phyloP scores from a whole-genome alignment of 2,797 vertebrate species.

The Anguilla megastoma region DNA sequence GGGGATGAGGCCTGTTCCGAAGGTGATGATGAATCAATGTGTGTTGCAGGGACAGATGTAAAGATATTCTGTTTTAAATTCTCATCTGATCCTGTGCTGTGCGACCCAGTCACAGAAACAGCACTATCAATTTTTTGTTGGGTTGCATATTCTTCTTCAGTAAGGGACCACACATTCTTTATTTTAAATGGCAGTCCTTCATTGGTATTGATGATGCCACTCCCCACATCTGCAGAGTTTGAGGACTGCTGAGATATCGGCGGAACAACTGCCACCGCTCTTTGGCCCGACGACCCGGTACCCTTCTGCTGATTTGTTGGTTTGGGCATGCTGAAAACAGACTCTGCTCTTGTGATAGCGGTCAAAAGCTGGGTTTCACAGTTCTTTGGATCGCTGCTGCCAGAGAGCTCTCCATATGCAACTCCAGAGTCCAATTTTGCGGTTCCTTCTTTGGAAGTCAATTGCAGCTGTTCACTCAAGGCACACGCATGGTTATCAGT shows the following conservation, averaged over 20 bases:
- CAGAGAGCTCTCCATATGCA: not conserved
- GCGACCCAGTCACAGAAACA: not conserved
- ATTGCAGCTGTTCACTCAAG: not conserved
- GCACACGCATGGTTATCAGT: not conserved
- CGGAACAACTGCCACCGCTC: constrained; percentile 17
- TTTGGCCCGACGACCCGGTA: not conserved
- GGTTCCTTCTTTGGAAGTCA: not conserved
- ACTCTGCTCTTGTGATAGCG: not conserved
- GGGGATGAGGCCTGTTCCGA: not conserved
- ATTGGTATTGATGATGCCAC: not conserved
- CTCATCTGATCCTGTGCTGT: no score
- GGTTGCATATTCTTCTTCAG: not conserved
- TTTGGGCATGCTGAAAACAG: constrained; percentile 1
- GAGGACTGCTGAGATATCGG: constrained; percentile 21
- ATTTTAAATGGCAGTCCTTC: not conserved
- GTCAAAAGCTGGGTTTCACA: not conserved
- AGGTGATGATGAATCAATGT: not conserved
- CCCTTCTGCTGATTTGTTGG: not conserved
- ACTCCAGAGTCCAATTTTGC: not conserved
- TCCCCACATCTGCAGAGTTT: not conserved
- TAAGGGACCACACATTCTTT: not conserved
- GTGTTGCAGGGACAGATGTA: not conserved
- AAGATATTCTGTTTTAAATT: not conserved
- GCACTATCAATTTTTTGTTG: not conserved
- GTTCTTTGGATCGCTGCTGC: not conserved